Conservation (phyloP, 2,888 invertebrate species). For the Ennomos fuscantarius region DNA sequence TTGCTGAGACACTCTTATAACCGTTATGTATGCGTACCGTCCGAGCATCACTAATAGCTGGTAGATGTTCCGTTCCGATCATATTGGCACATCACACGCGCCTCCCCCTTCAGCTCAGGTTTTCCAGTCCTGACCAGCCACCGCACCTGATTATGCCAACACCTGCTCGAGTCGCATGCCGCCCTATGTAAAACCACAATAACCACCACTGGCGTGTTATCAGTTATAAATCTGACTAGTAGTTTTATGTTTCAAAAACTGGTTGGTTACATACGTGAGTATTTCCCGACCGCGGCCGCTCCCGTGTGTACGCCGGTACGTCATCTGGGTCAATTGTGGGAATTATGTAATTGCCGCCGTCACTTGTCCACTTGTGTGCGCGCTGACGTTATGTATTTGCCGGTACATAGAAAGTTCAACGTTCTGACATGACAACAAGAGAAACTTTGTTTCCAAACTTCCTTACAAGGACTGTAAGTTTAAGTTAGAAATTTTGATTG, state of each 20-base stretch:
- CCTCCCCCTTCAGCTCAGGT: too few relatives aligned
- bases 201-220: too few relatives aligned
- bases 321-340: slow-evolving; percentile 68
- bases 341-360: slow-evolving; percentile 65
- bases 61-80: too few relatives aligned
- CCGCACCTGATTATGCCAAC: too few relatives aligned
- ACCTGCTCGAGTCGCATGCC: too few relatives aligned
- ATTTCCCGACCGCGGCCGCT: slow-evolving; percentile 31
- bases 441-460: neutral
- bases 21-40: too few relatives aligned
- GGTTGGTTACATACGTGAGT: neutral
- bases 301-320: slow-evolving; percentile 43
- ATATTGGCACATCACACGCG: too few relatives aligned
- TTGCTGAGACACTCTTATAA: too few relatives aligned
- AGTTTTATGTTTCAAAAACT: neutral
- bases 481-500: neutral
- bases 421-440: neutral
- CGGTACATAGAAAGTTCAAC: neutral
- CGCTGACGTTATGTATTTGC: slow-evolving; percentile 7
- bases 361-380: slow-evolving; percentile 32
- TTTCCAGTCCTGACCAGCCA: too few relatives aligned
- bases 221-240: too few relatives aligned
- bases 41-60: too few relatives aligned
- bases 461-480: neutral
- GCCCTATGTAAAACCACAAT: too few relatives aligned